Evolutionary conservation across 1,140 invertebrate genomes (phyloP), one percentile per base, ranked within the genome.

Genomic region (Drosophila tropicalis): DNA sequence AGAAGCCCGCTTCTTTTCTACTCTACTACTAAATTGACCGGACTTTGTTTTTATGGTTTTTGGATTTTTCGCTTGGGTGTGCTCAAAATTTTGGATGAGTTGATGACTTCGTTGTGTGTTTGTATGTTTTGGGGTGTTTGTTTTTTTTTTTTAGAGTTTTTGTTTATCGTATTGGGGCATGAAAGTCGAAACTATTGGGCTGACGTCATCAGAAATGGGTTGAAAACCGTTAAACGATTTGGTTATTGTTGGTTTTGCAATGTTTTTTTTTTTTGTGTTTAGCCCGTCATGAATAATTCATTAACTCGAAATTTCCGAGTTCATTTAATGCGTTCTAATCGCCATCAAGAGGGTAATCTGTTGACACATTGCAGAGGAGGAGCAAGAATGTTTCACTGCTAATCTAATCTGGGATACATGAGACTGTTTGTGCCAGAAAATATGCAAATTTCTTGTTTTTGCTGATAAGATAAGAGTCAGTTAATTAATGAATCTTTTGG

Each of bases 181-280:
- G 32, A 39, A 61, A 44, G 71, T 10, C 56, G 13, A 29, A 76
- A 67, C 76, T 51, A 29, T 29, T 29, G 29, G 70, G 79, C 76
- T 87, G 83, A 82, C 83, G 84, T 87, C 83, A 87, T 87, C 83
- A 82, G 72, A 87, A 67, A 60, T 47, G 62, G 62, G 71, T 87
- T 79, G 44, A 51, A 19, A 51, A 87, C 83, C 83, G 83, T 89
- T 89, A 80, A 79, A 66, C 69, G 84, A 32, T 36, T 58, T 36
- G 32, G 29, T 17, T 32, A 64, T 87, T 70, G 41, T 15, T 60
- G 60, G 19, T 63, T 32, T 36, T 58, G 55, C 32, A 34, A 34
- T 39, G 36, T 39, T 39, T 39, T 13, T 5, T 13, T 5, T 39
- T 2, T 10, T 10, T 10, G 10, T 12, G 36, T 57, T 36, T 32